Conservation (phyloP, 2,797 vertebrate species). For the Odontamblyopus rebecca region DNA sequence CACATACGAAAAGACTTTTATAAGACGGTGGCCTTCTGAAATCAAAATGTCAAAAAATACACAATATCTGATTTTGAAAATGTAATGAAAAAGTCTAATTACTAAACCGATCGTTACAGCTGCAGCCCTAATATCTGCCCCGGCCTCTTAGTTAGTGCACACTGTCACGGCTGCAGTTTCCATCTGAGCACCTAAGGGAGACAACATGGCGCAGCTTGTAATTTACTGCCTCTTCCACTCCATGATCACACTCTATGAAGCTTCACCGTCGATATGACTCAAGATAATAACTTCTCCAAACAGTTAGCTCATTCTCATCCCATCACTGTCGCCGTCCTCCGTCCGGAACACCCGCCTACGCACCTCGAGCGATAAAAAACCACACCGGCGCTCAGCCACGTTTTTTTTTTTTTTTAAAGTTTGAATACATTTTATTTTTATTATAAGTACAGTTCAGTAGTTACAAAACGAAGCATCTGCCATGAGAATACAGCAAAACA, state of each 20-base stretch:
- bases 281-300: conserved; percentile 41
- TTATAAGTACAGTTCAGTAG: conserved; percentile 90
- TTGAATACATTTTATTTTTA: conserved; percentile 89
- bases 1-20: too few species aligned
- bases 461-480: conserved; percentile 88
- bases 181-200: conserved; percentile 26
- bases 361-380: conserved; percentile 53
- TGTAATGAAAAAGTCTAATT: too few species aligned
- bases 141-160: neutral
- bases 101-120: too few species aligned
- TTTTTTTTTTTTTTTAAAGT: conserved; percentile 64
- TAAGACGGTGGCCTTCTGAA: too few species aligned
- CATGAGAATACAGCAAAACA: conserved; percentile 84
- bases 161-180: conserved; percentile 15
- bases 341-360: neutral
- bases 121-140: neutral
- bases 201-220: conserved; percentile 27
- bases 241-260: conserved; percentile 38
- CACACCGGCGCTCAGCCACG: conserved; percentile 44
- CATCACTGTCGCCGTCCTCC: conserved; percentile 18
- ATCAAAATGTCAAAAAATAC: too few species aligned
- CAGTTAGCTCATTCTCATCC: conserved; percentile 34
- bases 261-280: conserved; percentile 28
- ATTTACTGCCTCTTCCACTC: conserved; percentile 40
- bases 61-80: too few species aligned